Percentiles rank a stretch among this genome's conserved stretches.
These are phyloP conservation scores for Palloptera scutellata DNA, from an alignment of 2,888 invertebrate genomes.

Conservation along the genomic window DNA sequence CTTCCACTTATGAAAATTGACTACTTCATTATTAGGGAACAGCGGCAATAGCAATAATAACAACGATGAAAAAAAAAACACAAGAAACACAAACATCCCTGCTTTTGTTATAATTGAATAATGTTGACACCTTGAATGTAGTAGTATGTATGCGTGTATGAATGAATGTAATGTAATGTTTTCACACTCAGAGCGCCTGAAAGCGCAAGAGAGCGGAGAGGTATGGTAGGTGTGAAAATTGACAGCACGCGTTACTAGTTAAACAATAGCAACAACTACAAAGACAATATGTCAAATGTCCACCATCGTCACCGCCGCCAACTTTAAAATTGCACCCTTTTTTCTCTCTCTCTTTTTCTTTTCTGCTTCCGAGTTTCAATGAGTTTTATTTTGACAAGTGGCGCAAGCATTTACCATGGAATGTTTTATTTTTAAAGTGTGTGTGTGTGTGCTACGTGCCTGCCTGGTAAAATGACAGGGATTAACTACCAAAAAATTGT, in stretches of 20 bases:
- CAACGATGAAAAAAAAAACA: too few species aligned
- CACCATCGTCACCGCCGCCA: not conserved
- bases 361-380: slow-evolving; percentile 32
- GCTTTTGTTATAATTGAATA: too few species aligned
- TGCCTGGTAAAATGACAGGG: slow-evolving; percentile 40
- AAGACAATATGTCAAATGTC: slow-evolving; percentile 59
- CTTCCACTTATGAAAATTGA: too few species aligned
- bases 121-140: too few species aligned
- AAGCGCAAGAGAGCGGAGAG: slow-evolving; percentile 36
- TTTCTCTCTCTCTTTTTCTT: slow-evolving; percentile 15
- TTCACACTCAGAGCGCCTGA: slow-evolving; percentile 6
- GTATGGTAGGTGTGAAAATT: slow-evolving; percentile 60
- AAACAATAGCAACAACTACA: slow-evolving; percentile 34
- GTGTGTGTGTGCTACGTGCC: slow-evolving; percentile 52
- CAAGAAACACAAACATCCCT: too few species aligned
- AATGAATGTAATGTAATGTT: too few species aligned
- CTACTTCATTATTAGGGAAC: too few species aligned
- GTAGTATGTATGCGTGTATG: too few species aligned
- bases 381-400: slow-evolving; percentile 62
- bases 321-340: not conserved
- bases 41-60: too few species aligned
- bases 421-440: slow-evolving; percentile 51
- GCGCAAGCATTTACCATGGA: slow-evolving; percentile 47
- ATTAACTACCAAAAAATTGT: slow-evolving; percentile 34
- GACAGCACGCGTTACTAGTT: slow-evolving; percentile 52